phyloP scores from a whole-genome alignment of 2,797 vertebrate genomes.

The Morus bassanus region DNA sequence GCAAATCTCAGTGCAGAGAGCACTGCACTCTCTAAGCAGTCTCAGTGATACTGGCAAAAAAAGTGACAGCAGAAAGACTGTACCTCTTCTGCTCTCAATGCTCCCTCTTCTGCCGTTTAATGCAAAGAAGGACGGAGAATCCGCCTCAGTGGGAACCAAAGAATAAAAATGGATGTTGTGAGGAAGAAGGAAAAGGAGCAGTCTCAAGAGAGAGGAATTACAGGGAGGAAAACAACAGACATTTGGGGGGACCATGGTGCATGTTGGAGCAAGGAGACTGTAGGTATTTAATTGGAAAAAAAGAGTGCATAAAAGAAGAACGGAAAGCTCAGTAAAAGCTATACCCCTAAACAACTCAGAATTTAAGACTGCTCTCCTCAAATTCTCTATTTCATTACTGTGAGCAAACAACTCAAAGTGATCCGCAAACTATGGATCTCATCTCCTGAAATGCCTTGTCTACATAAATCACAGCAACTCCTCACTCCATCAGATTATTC shows the following conservation, averaged over 20 bases:
- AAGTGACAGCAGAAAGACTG: not conserved
- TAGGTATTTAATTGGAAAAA: not conserved
- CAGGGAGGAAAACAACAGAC: not conserved
- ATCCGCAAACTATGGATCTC: not conserved
- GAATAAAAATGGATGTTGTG: not conserved
- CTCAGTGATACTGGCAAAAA: not conserved
- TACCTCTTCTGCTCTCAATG: not conserved
- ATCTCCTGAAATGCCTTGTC: not conserved
- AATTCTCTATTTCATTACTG: not conserved
- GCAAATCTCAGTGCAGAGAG: not conserved
- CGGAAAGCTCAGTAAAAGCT: not conserved
- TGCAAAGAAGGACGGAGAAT: not conserved
- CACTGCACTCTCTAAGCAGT: not conserved
- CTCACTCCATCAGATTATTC: not conserved
- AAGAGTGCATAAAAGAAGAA: not conserved
- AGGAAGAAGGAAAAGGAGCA: not conserved
- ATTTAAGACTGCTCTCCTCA: not conserved
- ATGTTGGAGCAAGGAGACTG: not conserved
- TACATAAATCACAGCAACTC: not conserved
- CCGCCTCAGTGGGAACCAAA: not conserved
- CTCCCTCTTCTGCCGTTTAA: conserved; percentile 25
- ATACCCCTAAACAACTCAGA: not conserved
- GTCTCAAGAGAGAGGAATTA: not conserved
- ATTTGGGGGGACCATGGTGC: not conserved
- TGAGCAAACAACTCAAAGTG: conserved; percentile 19